Percentiles rank a stretch among this genome's conserved stretches.
Evolutionary conservation across 2,113 vertebrate species (phyloP).

Genomic region (Chrysemys picta): DNA sequence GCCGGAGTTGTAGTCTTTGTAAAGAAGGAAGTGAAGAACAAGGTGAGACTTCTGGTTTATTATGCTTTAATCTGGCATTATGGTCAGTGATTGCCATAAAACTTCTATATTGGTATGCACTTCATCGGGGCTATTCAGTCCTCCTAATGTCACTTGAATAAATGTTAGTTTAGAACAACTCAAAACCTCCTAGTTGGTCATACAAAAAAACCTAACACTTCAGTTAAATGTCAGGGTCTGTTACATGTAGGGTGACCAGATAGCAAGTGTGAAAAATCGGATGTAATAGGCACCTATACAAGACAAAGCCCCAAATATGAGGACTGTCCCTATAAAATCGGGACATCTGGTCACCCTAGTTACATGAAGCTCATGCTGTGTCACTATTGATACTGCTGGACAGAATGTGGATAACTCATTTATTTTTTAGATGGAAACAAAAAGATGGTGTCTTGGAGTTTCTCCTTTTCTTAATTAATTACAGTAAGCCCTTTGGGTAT

Average conservation of each 20-base stretch:
- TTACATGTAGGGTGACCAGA: background rate
- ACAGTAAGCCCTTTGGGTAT: background rate
- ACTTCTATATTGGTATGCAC: background rate
- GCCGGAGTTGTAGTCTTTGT: slow-evolving; percentile 92
- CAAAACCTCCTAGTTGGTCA: background rate
- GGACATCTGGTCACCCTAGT: too few species aligned
- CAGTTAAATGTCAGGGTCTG: background rate
- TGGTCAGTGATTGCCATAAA: background rate
- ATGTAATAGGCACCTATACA: too few species aligned
- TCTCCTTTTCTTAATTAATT: background rate
- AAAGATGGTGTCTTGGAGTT: background rate
- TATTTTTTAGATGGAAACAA: background rate
- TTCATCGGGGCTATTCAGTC: background rate
- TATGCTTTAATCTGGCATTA: background rate
- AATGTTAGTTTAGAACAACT: background rate
- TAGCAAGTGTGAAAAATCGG: too few species aligned
- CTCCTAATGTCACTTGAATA: background rate
- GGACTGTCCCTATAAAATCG: too few species aligned
- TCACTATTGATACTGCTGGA: background rate
- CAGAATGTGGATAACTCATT: background rate
- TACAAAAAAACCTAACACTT: background rate
- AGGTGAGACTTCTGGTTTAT: slow-evolving; percentile 80
- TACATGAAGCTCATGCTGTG: background rate
- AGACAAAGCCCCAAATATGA: too few species aligned
- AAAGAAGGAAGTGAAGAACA: slow-evolving; percentile 93